Base-by-base conservation (phyloP, 2,888 invertebrate genomes). In the Drosophila yooni region DNA sequence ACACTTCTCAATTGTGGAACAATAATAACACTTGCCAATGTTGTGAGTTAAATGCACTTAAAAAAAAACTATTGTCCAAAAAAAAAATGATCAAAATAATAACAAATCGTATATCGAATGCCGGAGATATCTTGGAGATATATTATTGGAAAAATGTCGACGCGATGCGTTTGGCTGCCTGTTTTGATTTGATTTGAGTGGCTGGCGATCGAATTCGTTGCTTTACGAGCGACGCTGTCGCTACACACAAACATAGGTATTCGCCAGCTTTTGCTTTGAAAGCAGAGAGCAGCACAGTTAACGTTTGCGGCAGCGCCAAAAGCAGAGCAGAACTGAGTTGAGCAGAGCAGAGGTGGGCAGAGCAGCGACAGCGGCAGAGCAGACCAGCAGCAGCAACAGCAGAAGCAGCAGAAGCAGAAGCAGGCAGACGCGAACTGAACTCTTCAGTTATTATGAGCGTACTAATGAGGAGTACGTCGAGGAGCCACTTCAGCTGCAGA, bases 161-260 rank as follows among this genome's bases (percentile, higher is more conserved):
- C 78, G 87, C 84, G 89, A 65, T 86, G 89, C 78, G 87, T 84
- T 84, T 73, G 84, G 57, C 87, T 80, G 84, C 70, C 81, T 72
- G 90, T 74, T 77, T 86, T 86, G 89, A 84, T 90, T 88, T 84
- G 84, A 84, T 83, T 84, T 77, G 74, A 85, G 79, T 69, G 70
- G 63, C 58, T 54, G 74, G 51, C 89, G 87, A 84, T 84, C 83
- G 81, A 82, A 90, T 60, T 63, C 66, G 77, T 60, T 78, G 36
- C 60, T 58, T 46, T 75, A 38, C 48, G 46, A 46, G 34, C 58
- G 40, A 43, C 57, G 33, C 52, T 52, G 51, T 31, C 71, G 60
- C 61, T 67, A 13, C 43, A 46, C 46, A 46, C 21, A 63, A 38
- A 51, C 53, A 11, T 48, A 18, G 50, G 50, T 62, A 57, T 79